A percentile compares a stretch with the other conserved stretches of the same genome.
Conservation (phyloP, 1,140 invertebrate species). For the Ceratina japonica region DNA sequence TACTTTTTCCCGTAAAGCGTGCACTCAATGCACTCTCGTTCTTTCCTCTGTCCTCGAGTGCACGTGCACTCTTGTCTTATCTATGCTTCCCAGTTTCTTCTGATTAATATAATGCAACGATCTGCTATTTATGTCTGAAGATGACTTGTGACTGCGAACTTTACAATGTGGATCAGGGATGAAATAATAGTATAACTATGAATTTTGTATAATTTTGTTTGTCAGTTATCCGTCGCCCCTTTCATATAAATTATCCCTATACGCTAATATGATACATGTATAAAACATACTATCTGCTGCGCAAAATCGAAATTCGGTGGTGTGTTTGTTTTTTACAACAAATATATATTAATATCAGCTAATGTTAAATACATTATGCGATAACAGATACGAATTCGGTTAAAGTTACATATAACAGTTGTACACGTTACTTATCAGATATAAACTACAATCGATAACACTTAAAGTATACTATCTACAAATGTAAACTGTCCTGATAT, state of each 20-base stretch:
- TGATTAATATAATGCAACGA: too few relatives aligned
- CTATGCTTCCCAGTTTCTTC: too few relatives aligned
- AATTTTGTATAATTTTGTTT: conserved; percentile 34
- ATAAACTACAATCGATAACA: conserved; percentile 31
- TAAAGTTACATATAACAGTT: conserved; percentile 6
- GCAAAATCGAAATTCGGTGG: background rate
- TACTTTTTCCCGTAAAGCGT: too few relatives aligned
- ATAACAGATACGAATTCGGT: conserved; percentile 1
- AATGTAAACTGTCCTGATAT: conserved; percentile 18
- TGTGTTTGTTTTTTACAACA: conserved; percentile 22
- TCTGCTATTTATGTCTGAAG: too few relatives aligned
- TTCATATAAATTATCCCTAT: conserved; percentile 25
- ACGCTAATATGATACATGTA: conserved; percentile 22
- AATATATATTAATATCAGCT: conserved; percentile 11
- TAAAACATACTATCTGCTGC: conserved; percentile 24
- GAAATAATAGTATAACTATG: background rate
- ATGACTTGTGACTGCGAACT: too few relatives aligned
- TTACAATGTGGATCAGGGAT: background rate
- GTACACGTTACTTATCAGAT: background rate
- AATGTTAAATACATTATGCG: background rate
- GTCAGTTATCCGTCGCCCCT: background rate
- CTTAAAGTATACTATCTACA: conserved; percentile 18
- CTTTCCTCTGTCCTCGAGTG: too few relatives aligned
- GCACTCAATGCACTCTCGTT: too few relatives aligned
- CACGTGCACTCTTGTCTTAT: too few relatives aligned